Evolutionary conservation across 2,797 vertebrate species (phyloP), one percentile per base, ranked within the genome.

Genomic region (Clamator glandarius): DNA sequence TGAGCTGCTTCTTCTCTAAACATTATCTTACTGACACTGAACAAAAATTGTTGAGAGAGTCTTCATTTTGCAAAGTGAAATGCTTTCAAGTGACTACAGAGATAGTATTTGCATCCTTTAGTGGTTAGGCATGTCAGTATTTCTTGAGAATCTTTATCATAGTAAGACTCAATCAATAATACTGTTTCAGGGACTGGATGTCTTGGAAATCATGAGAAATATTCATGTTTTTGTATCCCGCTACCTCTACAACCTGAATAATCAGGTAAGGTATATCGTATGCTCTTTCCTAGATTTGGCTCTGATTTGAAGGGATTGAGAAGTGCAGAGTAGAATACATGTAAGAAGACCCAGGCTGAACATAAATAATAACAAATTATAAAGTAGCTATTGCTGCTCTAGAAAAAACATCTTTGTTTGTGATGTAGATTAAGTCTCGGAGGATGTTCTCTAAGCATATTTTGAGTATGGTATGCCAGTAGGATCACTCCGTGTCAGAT

Each of bases 191-290:
- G 99, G 99, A 87, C 97, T 99, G 94, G 99, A 99, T 84, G 99
- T 99, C 92, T 96, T 99, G 97, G 99, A 99, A 98, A 99, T 99
- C 92, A 99, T 99, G 99, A 99, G 99, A 97, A 99, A 99, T 97
- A 99, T 99, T 96, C 99, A 99, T 39, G 98, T 99, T 35, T 99
- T 99, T 98, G 99, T 99, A 64, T 99, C 99, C 3, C 98, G 99
- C 81, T 99, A 99, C 95, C 99, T 99, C 89, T 99, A 99, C 97
- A 99, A 99, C 97, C 98, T 99, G 83, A 99, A 99, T 98, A 99
- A 99, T 97, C 99, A 99, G 98, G 99, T 98, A 88, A 97, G 97
- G 19, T 42, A 10, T 20, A 63, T 50, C 41, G n/a, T 11, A 2
- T 17, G 17, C 20, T 87, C 46, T 39, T 82, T 42, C 15, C 39